Evolutionary conservation across 37 sponge, comb jelly and placozoan genomes (phyloP), one percentile per base, ranked within the genome.

Genomic region (Lycopodina hypogea): DNA sequence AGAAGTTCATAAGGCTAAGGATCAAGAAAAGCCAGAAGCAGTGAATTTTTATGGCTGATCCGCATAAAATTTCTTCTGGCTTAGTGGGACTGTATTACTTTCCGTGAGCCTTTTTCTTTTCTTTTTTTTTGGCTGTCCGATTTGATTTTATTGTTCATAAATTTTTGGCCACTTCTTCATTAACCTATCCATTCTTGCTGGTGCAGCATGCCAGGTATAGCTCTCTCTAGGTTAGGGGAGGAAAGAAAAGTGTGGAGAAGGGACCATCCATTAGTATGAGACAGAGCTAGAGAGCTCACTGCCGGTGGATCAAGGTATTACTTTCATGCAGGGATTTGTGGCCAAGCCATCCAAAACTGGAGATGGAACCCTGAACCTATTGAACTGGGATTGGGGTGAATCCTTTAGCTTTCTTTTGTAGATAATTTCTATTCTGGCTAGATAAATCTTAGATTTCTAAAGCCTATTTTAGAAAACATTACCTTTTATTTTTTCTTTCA

Each of bases 341-440:
- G 99, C 99, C 18, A 93, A 87, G 42, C 99, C 99, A 1, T 80
- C 85, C 0, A 98, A 98, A 72, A 93, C 91, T 72, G 72, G 88
- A 23, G 94, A 94, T 79, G 99, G 99, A 7, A 93, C 99, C 14
- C 81, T 98, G 30, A 95, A 98, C 73, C 84, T 98, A 35, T 93
- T 98, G 96, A 90, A 83, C 67, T 98, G 99, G 99, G 99, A 98
- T 72, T 98, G 99, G 82, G 96, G 93, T 92, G 36, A 84, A 90
- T 84, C 17, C 12, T 23, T n/a, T n/a, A n/a, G n/a, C n/a, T 11
- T 22, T 24, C 9, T 62, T n/a, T n/a, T n/a, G n/a, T n/a, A n/a
- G n/a, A n/a, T n/a, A n/a, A n/a, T n/a, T n/a, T n/a, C n/a, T 53
- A 53, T 14, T 18, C 18, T 18, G 14, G 14, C 18, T 53, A 19